A percentile compares a stretch with the other conserved stretches of the same genome.
Evolutionary conservation across 2,888 invertebrate genomes (phyloP).

Genomic region (Lepidochitona cinerea): DNA sequence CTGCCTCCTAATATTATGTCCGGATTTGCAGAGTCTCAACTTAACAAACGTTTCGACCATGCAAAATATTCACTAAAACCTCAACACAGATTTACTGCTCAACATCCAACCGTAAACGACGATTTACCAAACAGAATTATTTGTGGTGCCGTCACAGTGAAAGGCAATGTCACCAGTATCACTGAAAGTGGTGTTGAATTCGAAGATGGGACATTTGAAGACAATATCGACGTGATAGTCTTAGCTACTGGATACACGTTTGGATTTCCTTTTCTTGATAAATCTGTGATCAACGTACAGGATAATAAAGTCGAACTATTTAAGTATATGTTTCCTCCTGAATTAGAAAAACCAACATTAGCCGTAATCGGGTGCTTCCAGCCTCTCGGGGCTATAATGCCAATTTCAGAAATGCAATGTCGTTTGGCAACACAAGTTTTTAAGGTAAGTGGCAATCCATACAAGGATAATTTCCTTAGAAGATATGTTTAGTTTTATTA

Average conservation of each 20-base stretch:
- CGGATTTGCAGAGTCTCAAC: conserved; percentile 17
- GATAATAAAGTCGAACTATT: conserved; percentile 66
- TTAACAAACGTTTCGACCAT: conserved; percentile 68
- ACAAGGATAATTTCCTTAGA: too few species aligned
- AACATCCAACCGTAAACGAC: conserved; percentile 71
- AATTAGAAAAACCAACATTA: conserved; percentile 63
- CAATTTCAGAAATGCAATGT: conserved; percentile 72
- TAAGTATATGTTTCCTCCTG: conserved; percentile 70
- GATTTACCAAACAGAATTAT: conserved; percentile 69
- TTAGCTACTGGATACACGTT: conserved; percentile 70
- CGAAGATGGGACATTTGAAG: conserved; percentile 57
- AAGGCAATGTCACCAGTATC: conserved; percentile 54
- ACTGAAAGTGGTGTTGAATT: conserved; percentile 60
- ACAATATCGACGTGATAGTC: conserved; percentile 65
- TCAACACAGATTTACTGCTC: conserved; percentile 50
- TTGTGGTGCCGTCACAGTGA: conserved; percentile 66
- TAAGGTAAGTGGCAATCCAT: conserved; percentile 50
- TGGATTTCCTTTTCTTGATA: conserved; percentile 70
- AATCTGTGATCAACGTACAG: conserved; percentile 51
- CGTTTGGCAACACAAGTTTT: conserved; percentile 70
- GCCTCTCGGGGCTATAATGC: conserved; percentile 72
- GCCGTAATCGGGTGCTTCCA: conserved; percentile 72
- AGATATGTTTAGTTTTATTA: too few species aligned
- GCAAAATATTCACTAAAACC: conserved; percentile 69
- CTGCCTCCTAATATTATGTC: conserved; percentile 26